Evolutionary conservation across 2,797 vertebrate species (phyloP).

Genomic region (Chanos chanos): DNA sequence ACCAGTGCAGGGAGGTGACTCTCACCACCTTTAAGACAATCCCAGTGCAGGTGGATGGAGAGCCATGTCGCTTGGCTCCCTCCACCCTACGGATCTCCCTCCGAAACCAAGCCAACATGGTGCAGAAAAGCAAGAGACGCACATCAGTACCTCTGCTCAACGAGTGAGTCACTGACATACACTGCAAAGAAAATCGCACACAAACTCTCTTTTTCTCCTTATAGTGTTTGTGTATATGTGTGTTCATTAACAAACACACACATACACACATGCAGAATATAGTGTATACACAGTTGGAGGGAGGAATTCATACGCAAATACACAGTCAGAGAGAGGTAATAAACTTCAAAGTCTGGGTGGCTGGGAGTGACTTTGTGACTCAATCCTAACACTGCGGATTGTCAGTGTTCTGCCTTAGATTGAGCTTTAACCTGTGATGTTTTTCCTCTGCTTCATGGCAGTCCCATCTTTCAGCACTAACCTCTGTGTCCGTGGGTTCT

Average conservation of each 20-base stretch:
- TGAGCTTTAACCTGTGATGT: background rate
- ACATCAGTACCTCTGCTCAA: slow-evolving; percentile 81
- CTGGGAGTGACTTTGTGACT: no score
- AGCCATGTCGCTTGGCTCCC: slow-evolving; percentile 90
- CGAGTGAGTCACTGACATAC: slow-evolving; percentile 74
- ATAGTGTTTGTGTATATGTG: background rate
- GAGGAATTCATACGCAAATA: background rate
- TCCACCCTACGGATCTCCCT: slow-evolving; percentile 92
- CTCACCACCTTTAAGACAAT: slow-evolving; percentile 93
- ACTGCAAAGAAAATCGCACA: no score
- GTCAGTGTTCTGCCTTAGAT: slow-evolving; percentile 29
- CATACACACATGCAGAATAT: background rate
- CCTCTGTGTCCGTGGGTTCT: slow-evolving; percentile 6
- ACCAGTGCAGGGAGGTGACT: slow-evolving; percentile 94
- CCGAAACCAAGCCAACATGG: slow-evolving; percentile 98
- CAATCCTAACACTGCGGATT: no score
- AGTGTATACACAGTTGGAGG: no score
- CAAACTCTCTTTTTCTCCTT: background rate
- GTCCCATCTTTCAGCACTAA: slow-evolving; percentile 24
- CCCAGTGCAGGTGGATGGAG: slow-evolving; percentile 95
- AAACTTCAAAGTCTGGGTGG: background rate
- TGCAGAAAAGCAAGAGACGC: slow-evolving; percentile 91
- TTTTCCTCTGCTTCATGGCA: slow-evolving; percentile 26
- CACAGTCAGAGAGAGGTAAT: background rate
- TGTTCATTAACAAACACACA: background rate